phyloP scores from a whole-genome alignment of 2,888 invertebrate genomes.

The Drosophila demipolita region DNA sequence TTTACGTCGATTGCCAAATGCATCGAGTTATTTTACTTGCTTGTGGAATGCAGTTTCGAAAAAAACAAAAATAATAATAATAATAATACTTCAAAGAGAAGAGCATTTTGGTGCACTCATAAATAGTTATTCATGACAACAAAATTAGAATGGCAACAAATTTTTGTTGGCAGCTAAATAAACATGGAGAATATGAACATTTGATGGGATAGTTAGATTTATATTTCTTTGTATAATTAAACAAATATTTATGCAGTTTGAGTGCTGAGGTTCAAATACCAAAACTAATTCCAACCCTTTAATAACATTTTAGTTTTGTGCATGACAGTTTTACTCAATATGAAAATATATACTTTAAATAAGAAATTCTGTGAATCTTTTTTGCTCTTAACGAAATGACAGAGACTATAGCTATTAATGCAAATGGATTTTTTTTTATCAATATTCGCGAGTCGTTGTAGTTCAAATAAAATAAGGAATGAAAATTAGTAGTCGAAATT shows the following conservation, averaged over 20 bases:
- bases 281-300: neutral
- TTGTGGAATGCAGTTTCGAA: neutral
- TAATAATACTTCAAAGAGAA: neutral
- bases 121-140: neutral
- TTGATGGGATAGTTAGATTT: neutral
- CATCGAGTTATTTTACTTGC: neutral
- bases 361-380: neutral
- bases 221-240: neutral
- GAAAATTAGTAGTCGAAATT: neutral
- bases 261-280: neutral
- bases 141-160: neutral
- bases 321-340: neutral
- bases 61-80: neutral
- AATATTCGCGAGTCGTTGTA: neutral
- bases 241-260: neutral
- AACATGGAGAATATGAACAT: neutral
- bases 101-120: neutral
- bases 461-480: neutral
- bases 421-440: neutral
- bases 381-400: neutral
- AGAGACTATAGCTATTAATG: neutral
- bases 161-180: neutral
- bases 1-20: neutral
- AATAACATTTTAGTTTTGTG: neutral
- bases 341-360: neutral